Percentiles rank a stretch among this genome's conserved stretches.
Evolutionary conservation across 1,140 invertebrate genomes (phyloP).

Genomic region (Bradynema listronoti): DNA sequence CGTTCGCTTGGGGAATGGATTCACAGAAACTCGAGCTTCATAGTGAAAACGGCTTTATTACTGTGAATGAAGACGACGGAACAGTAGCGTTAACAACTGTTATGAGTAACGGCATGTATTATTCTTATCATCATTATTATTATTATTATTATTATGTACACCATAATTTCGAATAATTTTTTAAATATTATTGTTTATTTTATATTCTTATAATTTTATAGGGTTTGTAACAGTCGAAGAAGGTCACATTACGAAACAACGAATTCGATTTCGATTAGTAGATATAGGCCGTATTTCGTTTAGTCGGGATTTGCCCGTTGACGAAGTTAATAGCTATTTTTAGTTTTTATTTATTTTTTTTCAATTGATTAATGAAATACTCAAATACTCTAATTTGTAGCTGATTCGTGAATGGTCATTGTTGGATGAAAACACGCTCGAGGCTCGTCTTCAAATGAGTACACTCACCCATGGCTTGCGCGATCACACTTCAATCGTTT

Average conservation of each 20-base stretch:
- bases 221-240: constrained; percentile 48
- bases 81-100: constrained; percentile 45
- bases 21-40: constrained; percentile 43
- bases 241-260: constrained; percentile 22
- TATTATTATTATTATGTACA: no score
- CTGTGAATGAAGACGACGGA: constrained; percentile 33
- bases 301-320: constrained; percentile 46
- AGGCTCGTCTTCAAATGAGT: constrained; percentile 50
- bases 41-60: constrained; percentile 44
- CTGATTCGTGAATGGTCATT: constrained; percentile 51
- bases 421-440: constrained; percentile 36
- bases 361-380: neutral
- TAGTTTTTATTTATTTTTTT: neutral
- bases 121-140: no score
- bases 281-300: constrained; percentile 47
- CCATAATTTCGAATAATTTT: no score
- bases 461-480: constrained; percentile 51
- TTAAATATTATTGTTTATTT: no score
- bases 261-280: constrained; percentile 36
- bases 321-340: constrained; percentile 34
- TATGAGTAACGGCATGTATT: constrained; percentile 40
- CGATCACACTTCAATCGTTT: constrained; percentile 51
- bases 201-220: no score
- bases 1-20: constrained; percentile 50
- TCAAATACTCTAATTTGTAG: no score